Evolutionary conservation across 2,888 invertebrate species (phyloP).

Genomic region (Willowsia nigromaculata): DNA sequence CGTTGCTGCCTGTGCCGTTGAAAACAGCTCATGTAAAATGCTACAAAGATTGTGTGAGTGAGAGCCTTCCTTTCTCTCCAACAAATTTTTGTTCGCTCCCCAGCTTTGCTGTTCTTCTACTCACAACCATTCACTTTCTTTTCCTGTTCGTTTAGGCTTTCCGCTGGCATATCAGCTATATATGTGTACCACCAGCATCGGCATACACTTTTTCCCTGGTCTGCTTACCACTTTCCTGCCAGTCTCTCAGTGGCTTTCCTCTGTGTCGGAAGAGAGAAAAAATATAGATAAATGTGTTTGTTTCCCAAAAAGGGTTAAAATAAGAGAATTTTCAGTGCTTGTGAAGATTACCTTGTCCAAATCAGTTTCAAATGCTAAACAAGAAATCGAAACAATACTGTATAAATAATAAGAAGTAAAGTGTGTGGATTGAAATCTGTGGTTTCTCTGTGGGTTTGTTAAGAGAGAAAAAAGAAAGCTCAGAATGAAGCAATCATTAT

Average conservation of each 20-base stretch:
- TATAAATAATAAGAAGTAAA: background rate
- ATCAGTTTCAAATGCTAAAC: background rate
- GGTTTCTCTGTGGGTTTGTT: background rate
- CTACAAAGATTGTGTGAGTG: background rate
- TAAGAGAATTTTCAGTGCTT: background rate
- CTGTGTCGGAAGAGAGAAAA: constrained; percentile 59
- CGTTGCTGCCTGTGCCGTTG: background rate
- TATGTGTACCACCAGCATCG: background rate
- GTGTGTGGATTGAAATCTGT: background rate
- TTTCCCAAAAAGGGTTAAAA: background rate
- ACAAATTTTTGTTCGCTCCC: too few species aligned
- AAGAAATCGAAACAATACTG: background rate
- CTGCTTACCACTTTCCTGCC: constrained; percentile 31
- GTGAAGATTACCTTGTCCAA: background rate
- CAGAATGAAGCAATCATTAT: constrained; percentile 1
- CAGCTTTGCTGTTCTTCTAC: background rate
- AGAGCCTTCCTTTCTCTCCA: too few species aligned
- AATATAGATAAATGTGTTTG: background rate
- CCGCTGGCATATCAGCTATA: background rate
- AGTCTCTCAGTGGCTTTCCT: constrained; percentile 68
- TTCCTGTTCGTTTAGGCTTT: background rate
- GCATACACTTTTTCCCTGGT: constrained; percentile 26
- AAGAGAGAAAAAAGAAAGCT: background rate
- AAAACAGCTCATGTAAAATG: constrained; percentile 9
- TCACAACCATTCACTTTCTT: background rate